Percentiles rank a stretch among this genome's conserved stretches.
These are phyloP conservation scores for Tenebrosternarchus preto DNA, from an alignment of 2,113 vertebrate genomes.

Conservation along the genomic window DNA sequence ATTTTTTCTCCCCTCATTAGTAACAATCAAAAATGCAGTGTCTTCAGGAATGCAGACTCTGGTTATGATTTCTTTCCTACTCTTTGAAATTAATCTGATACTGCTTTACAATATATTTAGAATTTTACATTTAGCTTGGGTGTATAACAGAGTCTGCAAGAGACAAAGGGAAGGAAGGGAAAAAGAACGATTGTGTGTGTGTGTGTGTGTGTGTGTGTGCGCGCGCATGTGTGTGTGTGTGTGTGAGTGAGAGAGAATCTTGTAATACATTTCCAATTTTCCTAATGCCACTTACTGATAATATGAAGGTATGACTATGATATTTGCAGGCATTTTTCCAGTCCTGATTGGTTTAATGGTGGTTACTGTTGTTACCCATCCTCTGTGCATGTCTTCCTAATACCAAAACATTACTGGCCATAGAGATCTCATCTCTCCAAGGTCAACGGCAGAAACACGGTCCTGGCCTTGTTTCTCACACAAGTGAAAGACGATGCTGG, in stretches of 20 bases:
- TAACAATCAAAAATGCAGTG: constrained; percentile 32
- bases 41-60: constrained; percentile 36
- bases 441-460: constrained; percentile 9
- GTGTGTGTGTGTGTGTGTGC: neutral
- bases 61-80: constrained; percentile 1
- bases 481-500: neutral
- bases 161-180: too few species aligned
- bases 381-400: too few species aligned
- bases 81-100: constrained; percentile 33
- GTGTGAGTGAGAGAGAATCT: too few species aligned
- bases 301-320: neutral
- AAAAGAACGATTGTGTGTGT: too few species aligned
- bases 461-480: neutral
- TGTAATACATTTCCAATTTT: too few species aligned
- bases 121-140: constrained; percentile 37
- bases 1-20: constrained; percentile 34
- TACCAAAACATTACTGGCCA: neutral
- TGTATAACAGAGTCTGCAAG: neutral
- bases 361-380: neutral
- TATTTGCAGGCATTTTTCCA: constrained; percentile 4
- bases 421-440: constrained; percentile 3
- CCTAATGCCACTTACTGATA: neutral
- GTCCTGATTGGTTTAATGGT: constrained; percentile 34
- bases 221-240: too few species aligned
- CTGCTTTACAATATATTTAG: constrained; percentile 17